Base-by-base conservation (phyloP, 2,797 vertebrate species). In the Propithecus perrieri region DNA sequence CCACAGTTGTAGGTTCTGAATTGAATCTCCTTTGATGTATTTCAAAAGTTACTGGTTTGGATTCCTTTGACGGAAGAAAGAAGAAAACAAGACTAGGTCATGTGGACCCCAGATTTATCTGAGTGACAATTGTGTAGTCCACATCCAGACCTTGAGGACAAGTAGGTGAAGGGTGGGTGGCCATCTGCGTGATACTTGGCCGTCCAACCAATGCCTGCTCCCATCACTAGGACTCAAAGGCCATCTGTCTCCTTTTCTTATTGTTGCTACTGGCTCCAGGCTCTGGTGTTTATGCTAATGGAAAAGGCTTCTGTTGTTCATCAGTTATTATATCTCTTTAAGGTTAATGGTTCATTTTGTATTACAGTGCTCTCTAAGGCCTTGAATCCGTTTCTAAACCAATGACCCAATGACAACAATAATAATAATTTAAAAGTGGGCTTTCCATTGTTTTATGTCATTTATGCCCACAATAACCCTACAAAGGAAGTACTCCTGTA, bases 41-140 rank as follows among this genome's bases (percentile, higher is more conserved):
- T 92, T 95, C 35, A 81, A 59, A 46, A 80, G 88, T 46, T 72
- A 72, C 38, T 72, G 9, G 41, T 61, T 15, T 26, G 43, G 79
- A 26, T 75, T 91, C 91, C 59, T 72, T 59, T 72, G 67, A 94
- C 81, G 46, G 43, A 91, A 91, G 38, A n/a, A 91, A 65, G 72
- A 33, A 74, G 57, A 50, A 81, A 90, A 63, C 20, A 85, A 50
- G 71, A 61, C 13, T n/a, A 38, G 83, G 57, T 35, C 69, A 59
- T 30, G 13, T 41, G 33, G 74, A 87, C 1, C 43, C 26, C 43
- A 80, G 50, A 63, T 41, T 88, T 55, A 74, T 26, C 46, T 91
- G 65, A 57, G 13, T 69, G 79, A 48, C 15, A 38, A 80, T 1
- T 46, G 17, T 9, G 12, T 3, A 69, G 24, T 65, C 50, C 48